Evolutionary conservation across 2,113 vertebrate species (phyloP).

Genomic region (Enhydra lutris): DNA sequence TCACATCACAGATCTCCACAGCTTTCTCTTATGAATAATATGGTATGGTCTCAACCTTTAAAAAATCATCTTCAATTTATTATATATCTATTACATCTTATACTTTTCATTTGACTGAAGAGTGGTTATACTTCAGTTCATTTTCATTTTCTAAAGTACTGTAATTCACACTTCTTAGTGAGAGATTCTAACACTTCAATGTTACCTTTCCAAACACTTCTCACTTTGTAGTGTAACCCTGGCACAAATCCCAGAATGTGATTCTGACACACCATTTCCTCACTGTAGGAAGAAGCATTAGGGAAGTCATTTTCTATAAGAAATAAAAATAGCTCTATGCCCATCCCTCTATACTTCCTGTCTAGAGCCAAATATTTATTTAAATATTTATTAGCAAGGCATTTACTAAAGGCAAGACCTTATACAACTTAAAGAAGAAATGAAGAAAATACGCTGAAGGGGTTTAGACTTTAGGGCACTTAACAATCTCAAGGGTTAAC

Average conservation of each 20-base stretch:
- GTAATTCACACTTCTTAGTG: slow-evolving; percentile 38
- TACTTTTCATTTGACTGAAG: neutral
- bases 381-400: neutral
- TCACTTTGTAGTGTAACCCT: neutral
- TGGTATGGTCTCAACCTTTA: neutral
- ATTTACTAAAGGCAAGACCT: neutral
- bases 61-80: neutral
- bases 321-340: neutral
- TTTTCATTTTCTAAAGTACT: slow-evolving; percentile 7
- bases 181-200: neutral
- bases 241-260: neutral
- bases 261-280: slow-evolving; percentile 18
- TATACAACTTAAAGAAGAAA: neutral
- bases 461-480: neutral
- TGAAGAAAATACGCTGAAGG: neutral
- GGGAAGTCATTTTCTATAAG: neutral
- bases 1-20: neutral
- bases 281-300: neutral
- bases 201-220: slow-evolving; percentile 7
- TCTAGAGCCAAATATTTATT: neutral
- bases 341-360: neutral
- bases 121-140: neutral
- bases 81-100: neutral
- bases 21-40: neutral
- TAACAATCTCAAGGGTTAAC: neutral